Percentiles rank a stretch among this genome's conserved stretches.
Evolutionary conservation across 2,113 vertebrate species (phyloP).

Genomic region (Pluvialis apricaria): DNA sequence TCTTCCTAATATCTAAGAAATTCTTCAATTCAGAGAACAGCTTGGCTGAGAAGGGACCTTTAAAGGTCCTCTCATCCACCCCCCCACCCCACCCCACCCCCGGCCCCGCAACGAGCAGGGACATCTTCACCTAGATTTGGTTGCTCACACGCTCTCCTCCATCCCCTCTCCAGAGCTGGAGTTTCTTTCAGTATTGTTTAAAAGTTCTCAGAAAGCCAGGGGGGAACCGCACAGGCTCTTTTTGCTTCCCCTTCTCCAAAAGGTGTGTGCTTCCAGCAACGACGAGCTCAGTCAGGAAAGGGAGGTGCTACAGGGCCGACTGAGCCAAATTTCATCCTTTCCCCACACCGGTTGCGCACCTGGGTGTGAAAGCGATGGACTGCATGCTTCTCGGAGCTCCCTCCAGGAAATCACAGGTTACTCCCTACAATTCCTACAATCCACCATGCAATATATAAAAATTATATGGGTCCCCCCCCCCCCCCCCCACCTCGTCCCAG

Average conservation of each 20-base stretch:
- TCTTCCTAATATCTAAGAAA: not conserved
- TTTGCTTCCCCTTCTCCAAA: not conserved
- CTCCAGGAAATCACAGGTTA: not conserved
- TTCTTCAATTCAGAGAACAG: not conserved
- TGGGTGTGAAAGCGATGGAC: fast-evolving
- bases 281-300: fast-evolving
- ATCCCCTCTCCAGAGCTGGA: not conserved
- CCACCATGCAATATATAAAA: fast-evolving
- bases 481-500: fast-evolving
- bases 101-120: not conserved
- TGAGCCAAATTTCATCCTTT: not conserved
- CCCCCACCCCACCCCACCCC: too few species aligned
- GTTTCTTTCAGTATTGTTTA: not conserved
- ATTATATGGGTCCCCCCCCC: too few species aligned
- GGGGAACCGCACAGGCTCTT: not conserved
- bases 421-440: not conserved
- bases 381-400: not conserved
- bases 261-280: not conserved
- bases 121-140: not conserved
- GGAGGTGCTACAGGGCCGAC: not conserved
- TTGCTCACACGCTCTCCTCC: not conserved
- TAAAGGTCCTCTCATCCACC: not conserved
- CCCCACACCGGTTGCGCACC: fast-evolving
- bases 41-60: not conserved
- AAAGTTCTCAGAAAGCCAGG: not conserved